These are phyloP conservation scores for Portunus trituberculatus DNA, from an alignment of 1,140 invertebrate genomes.

Conservation along the genomic window DNA sequence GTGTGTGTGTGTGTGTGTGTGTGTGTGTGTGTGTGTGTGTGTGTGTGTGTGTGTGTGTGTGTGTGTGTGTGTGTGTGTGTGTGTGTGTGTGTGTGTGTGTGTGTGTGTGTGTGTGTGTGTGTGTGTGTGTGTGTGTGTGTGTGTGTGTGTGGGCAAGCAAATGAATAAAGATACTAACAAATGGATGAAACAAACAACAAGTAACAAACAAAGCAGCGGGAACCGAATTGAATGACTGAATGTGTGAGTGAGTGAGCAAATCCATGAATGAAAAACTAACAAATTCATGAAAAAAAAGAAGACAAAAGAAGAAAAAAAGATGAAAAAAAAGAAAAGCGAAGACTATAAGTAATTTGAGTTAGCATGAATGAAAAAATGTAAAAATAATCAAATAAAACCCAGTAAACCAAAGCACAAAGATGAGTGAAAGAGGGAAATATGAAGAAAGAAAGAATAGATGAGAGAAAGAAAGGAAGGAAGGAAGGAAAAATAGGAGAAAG, in stretches of 20 bases:
- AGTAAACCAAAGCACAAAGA: background rate
- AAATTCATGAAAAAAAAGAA: too few relatives aligned
- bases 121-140: slow-evolving; percentile 54
- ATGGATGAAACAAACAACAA: too few relatives aligned
- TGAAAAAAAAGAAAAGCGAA: too few relatives aligned
- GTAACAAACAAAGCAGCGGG: too few relatives aligned
- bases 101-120: slow-evolving; percentile 51
- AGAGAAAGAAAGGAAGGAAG: slow-evolving; percentile 14
- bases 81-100: slow-evolving; percentile 54
- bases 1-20: slow-evolving; percentile 26
- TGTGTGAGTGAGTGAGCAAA: too few relatives aligned
- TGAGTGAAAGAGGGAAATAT: background rate
- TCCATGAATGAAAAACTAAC: too few relatives aligned
- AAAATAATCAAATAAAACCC: too few relatives aligned
- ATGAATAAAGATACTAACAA: background rate
- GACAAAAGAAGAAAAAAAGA: too few relatives aligned
- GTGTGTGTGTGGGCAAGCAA: slow-evolving; percentile 39
- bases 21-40: slow-evolving; percentile 35
- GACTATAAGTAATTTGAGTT: too few relatives aligned
- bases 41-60: slow-evolving; percentile 48
- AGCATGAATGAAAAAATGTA: too few relatives aligned
- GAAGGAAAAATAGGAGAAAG: background rate
- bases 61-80: slow-evolving; percentile 55
- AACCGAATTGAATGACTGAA: too few relatives aligned
- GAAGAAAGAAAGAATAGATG: background rate